Evolutionary conservation across 2,888 invertebrate species (phyloP), one percentile per base, ranked within the genome.

Genomic region (Eugnorisma glareosa): DNA sequence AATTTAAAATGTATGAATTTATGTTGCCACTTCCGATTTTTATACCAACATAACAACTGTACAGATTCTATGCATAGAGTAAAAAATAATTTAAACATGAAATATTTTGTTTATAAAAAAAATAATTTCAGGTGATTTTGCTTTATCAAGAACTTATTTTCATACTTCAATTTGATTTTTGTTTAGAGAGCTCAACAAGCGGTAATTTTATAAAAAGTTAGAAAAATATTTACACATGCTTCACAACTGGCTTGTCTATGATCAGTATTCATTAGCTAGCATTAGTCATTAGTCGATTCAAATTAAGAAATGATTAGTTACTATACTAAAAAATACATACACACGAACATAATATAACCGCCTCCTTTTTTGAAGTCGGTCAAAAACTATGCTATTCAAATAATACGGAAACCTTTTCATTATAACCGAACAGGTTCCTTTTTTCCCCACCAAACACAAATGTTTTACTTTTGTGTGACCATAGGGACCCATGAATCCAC

Each of bases 41-140:
- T 7, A 24, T 67, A 69, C 85, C 82, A 83, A 75, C 85, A 48
- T 68, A 69, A 74, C 28, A 66, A 59, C 31, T 18, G 6, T 13
- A 57, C 18, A 45, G 24, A 67, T 70, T 37, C 54, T 6, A 37
- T 4, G 54, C 79, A 82, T 84, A 81, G 68, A 78, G 18, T 75
- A 81, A 15, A 48, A 51, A 81, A 31, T n/a, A 37, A 28, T 79
- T 73, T 35, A 7, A 35, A 24, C 15, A 21, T 21, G 21, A 28
- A 21, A 21, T 15, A 28, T 21, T 61, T 61, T 31, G 59, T 61
- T 37, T 18, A 4, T 7, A 4, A 15, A 31, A 40, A 1, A 37
- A 24, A 18, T 28, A 18, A 0, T 40, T n/a, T 2, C 3, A 18
- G 0, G 0, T 13, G 11, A n/a, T 35, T 79, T 24, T 15, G 0